A percentile compares a stretch with the other conserved stretches of the same genome.
phyloP scores from a whole-genome alignment of 2,888 invertebrate genomes.

The Caenorhabditis angaria region DNA sequence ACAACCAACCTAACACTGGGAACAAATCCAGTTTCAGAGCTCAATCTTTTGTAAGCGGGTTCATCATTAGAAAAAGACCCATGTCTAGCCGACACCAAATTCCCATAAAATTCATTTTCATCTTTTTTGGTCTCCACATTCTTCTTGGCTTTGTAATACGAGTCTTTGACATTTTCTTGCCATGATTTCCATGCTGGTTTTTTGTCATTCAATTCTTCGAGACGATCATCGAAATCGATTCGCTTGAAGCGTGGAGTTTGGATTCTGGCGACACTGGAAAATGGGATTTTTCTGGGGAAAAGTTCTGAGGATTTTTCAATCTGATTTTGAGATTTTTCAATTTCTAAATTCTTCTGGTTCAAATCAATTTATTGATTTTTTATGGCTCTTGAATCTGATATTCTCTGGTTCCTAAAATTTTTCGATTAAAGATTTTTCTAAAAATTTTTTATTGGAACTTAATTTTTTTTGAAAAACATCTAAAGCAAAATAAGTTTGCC shows the following conservation, averaged over 20 bases:
- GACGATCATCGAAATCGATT: slow-evolving; percentile 67
- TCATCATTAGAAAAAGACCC: slow-evolving; percentile 46
- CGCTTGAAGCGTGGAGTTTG: slow-evolving; percentile 51
- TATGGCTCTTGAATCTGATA: too few species aligned
- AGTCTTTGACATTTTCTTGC: slow-evolving; percentile 66
- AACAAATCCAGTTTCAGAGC: slow-evolving; percentile 53
- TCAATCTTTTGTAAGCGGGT: slow-evolving; percentile 61
- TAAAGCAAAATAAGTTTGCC: too few species aligned
- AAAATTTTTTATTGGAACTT: too few species aligned
- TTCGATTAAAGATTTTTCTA: too few species aligned
- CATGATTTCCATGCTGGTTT: slow-evolving; percentile 70
- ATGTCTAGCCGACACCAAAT: slow-evolving; percentile 47
- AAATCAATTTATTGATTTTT: too few species aligned
- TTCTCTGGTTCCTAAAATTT: too few species aligned
- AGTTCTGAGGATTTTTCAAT: too few species aligned
- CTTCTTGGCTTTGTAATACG: slow-evolving; percentile 63
- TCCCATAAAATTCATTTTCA: slow-evolving; percentile 62
- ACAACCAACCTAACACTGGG: slow-evolving; percentile 42
- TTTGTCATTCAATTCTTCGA: slow-evolving; percentile 53
- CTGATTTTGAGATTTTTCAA: too few species aligned
- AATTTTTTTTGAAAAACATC: too few species aligned
- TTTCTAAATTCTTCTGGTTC: too few species aligned
- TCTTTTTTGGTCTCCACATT: slow-evolving; percentile 62
- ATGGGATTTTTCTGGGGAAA: too few species aligned
- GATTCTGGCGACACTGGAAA: slow-evolving; percentile 20